These are phyloP conservation scores for Athene cunicularia DNA, from an alignment of 2,113 vertebrate genomes.

Conservation along the genomic window DNA sequence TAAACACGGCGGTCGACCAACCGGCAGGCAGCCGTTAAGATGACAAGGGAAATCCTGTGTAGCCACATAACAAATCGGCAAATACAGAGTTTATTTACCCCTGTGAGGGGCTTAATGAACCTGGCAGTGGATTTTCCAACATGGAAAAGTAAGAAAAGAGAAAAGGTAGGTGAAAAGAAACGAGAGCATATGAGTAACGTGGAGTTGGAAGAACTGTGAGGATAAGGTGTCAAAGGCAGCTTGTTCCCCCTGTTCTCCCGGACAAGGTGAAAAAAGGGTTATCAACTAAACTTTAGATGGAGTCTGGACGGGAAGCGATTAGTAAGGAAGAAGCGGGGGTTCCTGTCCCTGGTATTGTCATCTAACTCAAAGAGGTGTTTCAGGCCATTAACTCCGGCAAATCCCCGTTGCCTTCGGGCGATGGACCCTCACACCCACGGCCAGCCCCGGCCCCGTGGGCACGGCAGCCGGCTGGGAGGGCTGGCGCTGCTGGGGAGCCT, in stretches of 20 bases:
- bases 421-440: rapidly evolving
- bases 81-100: not conserved
- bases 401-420: not conserved
- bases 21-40: not conserved
- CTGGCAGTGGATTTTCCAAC: not conserved
- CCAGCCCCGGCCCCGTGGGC: rapidly evolving
- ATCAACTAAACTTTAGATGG: not conserved
- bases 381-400: not conserved
- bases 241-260: not conserved
- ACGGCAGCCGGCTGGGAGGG: not conserved
- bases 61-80: not conserved
- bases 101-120: not conserved
- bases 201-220: not conserved
- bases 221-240: not conserved
- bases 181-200: not conserved
- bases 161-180: not conserved
- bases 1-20: rapidly evolving
- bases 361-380: not conserved
- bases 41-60: not conserved
- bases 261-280: not conserved
- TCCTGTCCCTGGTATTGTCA: not conserved
- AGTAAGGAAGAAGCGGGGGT: not conserved
- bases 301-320: not conserved
- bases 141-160: not conserved
- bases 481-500: rapidly evolving